Evolutionary conservation across 2,888 invertebrate species (phyloP).

Genomic region (Orthonevra nobilis): DNA sequence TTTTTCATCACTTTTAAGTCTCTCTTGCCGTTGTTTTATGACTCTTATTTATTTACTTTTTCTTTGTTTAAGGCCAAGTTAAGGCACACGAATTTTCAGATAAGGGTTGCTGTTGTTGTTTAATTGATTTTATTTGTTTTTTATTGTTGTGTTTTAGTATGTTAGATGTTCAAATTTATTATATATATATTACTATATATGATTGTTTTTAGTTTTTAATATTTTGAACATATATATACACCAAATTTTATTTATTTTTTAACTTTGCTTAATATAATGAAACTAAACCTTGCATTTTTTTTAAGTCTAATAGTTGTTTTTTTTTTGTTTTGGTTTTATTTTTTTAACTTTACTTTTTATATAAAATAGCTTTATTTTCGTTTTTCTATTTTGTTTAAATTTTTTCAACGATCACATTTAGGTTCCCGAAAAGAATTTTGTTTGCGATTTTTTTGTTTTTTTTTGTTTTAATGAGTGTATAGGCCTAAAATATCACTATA

Average conservation of each 20-base stretch:
- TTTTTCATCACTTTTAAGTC: slow-evolving; percentile 56
- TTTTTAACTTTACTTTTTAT: slow-evolving; percentile 46
- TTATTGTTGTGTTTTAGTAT: slow-evolving; percentile 4
- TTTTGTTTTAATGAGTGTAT: slow-evolving; percentile 37
- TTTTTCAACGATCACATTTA: slow-evolving; percentile 61
- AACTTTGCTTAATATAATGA: slow-evolving; percentile 7
- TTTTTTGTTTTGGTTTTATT: too few relatives aligned
- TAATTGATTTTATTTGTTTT: slow-evolving; percentile 20
- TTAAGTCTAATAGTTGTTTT: slow-evolving; percentile 46
- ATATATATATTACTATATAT: slow-evolving; percentile 44
- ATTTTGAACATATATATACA: slow-evolving; percentile 49
- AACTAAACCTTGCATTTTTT: slow-evolving; percentile 31
- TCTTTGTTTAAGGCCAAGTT: slow-evolving; percentile 73
- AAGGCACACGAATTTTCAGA: slow-evolving; percentile 73
- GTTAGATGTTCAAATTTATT: slow-evolving; percentile 3
- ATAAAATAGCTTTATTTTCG: slow-evolving; percentile 57
- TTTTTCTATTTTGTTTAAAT: slow-evolving; percentile 15
- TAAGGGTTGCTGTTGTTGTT: slow-evolving; percentile 63
- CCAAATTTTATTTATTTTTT: slow-evolving; percentile 22
- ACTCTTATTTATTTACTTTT: slow-evolving; percentile 41
- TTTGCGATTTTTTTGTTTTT: slow-evolving; percentile 14
- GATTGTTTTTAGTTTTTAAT: slow-evolving; percentile 26
- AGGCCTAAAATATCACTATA: slow-evolving; percentile 67
- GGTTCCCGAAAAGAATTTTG: slow-evolving; percentile 54
- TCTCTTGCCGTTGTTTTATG: slow-evolving; percentile 54